These are phyloP conservation scores for Megaceryle maxima DNA, from an alignment of 2,113 vertebrate genomes.

Conservation along the genomic window DNA sequence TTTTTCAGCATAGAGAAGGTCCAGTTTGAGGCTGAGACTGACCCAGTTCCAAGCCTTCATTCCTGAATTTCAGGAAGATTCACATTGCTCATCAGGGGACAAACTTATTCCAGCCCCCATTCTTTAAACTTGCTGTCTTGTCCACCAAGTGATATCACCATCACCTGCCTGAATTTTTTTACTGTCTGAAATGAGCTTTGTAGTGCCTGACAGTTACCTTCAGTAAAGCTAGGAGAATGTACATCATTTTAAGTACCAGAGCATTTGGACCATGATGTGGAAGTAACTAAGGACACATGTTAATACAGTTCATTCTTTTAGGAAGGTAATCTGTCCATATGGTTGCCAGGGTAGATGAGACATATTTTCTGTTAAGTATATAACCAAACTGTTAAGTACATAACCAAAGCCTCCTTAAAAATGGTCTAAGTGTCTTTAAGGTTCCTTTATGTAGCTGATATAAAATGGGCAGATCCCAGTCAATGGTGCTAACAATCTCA, in stretches of 20 bases:
- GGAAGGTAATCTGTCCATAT: not conserved
- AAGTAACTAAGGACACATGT: not conserved
- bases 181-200: not conserved
- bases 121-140: not conserved
- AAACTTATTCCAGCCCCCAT: not conserved
- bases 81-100: not conserved
- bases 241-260: not conserved
- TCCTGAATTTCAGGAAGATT: not conserved
- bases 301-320: not conserved
- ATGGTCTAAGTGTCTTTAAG: not conserved
- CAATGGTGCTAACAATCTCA: not conserved
- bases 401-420: not conserved
- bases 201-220: not conserved
- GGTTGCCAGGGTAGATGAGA: not conserved
- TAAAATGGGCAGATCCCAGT: not conserved
- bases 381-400: not conserved
- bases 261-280: not conserved
- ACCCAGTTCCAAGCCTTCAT: not conserved
- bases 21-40: not conserved
- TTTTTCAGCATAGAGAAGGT: not conserved
- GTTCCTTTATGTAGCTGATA: not conserved
- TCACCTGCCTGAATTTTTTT: not conserved
- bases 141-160: not conserved
- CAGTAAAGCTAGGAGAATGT: not conserved
- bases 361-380: not conserved